Base-by-base conservation (phyloP, 2,113 vertebrate genomes). In the Corvus cornix region DNA sequence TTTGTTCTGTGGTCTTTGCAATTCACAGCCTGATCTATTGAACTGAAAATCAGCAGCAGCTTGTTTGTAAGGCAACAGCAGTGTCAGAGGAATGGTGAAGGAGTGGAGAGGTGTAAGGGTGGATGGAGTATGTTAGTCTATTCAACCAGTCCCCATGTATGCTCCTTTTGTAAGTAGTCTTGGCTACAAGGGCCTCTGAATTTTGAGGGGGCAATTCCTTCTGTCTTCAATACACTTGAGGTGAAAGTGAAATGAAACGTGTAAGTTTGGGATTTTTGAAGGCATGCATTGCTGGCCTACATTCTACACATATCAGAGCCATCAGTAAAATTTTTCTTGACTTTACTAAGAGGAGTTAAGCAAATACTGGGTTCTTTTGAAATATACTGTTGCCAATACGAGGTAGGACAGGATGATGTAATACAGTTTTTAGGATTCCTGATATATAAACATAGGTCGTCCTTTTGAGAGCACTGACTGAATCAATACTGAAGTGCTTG, bases 21-120 rank as follows among this genome's bases (percentile, higher is more conserved):
- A 27, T 70, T 93, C 77, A 60, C 60, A 75, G 76, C 73, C 84
- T 89, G 79, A 84, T 75, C 39, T 28, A 91, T 56, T 93, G 95
- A 95, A 68, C 76, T 48, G 83, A 58, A 92, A 87, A 95, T 79
- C 79, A 58, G 20, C 74, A 83, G 59, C 24, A 46, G 74, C 62
- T 94, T 63, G 44, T 91, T 68, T 62, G n/a, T 82, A 52, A 79
- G 63, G 67, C 56, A 84, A 2, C 49, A 77, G 13, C 53, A 60
- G 7, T 27, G 11, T 49, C 0, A 0, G 35, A 77, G 33, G 51
- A 84, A 66, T 35, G 22, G 43, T 70, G 21, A 72, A 76, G 53
- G n/a, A 55, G 43, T 37, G 52, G 39, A 91, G 55, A 66, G 41
- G 31, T 55, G 44, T 8, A 27, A 27, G 49, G 6, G 63, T 33